These are phyloP conservation scores for Trissolcus basalis DNA, from an alignment of 1,140 invertebrate species.

Conservation along the genomic window DNA sequence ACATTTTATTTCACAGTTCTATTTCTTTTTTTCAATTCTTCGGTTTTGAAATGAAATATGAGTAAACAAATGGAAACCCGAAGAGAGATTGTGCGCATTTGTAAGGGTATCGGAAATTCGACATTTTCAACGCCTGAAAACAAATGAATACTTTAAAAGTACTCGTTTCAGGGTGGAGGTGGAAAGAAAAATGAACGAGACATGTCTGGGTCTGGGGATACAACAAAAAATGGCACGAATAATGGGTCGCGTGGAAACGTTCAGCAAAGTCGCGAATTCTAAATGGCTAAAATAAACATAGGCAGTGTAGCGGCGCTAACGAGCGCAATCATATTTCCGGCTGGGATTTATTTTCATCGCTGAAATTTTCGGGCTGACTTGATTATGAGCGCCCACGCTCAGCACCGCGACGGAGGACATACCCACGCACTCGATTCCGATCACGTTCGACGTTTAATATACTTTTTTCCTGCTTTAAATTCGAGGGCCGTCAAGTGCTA, in stretches of 20 bases:
- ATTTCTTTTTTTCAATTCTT: too few relatives aligned
- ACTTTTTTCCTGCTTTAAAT: constrained; percentile 8
- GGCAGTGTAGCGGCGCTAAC: constrained; percentile 18
- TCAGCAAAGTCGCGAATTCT: constrained; percentile 27
- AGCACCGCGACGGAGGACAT: not conserved
- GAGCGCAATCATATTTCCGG: constrained; percentile 38
- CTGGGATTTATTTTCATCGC: constrained; percentile 41
- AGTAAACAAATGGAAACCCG: not conserved
- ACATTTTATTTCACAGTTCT: too few relatives aligned
- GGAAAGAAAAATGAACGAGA: constrained; percentile 2
- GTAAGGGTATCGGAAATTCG: not conserved
- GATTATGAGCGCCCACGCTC: not conserved
- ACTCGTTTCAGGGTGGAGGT: not conserved
- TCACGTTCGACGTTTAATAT: constrained; percentile 15
- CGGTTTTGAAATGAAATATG: too few relatives aligned
- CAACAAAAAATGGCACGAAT: constrained; percentile 11
- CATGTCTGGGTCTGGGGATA: constrained; percentile 18
- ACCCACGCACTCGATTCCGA: constrained; percentile 2
- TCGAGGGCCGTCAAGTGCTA: constrained; percentile 1
- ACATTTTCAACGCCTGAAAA: not conserved
- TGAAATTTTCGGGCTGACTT: constrained; percentile 22
- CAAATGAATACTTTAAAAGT: constrained; percentile 1
- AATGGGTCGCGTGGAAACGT: constrained; percentile 17
- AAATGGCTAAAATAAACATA: constrained; percentile 38
- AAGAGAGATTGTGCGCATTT: constrained; percentile 1